phyloP scores from a whole-genome alignment of 1,140 invertebrate genomes.

The Holotrichia oblita region DNA sequence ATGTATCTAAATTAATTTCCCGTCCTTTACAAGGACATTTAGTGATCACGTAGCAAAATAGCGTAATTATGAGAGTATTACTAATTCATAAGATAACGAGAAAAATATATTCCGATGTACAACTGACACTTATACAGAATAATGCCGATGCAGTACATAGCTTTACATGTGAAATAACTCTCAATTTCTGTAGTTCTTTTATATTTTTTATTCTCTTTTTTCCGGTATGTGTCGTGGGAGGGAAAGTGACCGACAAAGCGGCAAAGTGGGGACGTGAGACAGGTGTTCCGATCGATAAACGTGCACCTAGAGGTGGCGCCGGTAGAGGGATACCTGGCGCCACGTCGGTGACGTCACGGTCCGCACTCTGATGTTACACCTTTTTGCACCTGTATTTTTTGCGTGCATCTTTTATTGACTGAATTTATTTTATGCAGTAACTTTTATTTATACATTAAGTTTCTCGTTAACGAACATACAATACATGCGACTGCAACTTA shows the following conservation, averaged over 20 bases:
- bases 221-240: slow-evolving; percentile 28
- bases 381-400: slow-evolving; percentile 48
- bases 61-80: not conserved
- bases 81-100: not conserved
- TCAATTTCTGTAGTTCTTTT: slow-evolving; percentile 27
- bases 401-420: slow-evolving; percentile 8
- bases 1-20: no score
- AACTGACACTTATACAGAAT: not conserved
- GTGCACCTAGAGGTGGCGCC: slow-evolving; percentile 55
- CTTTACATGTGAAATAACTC: slow-evolving; percentile 25
- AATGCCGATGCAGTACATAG: not conserved
- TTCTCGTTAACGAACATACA: not conserved
- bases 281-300: slow-evolving; percentile 56
- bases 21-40: no score
- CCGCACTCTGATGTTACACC: slow-evolving; percentile 49
- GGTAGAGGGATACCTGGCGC: slow-evolving; percentile 57
- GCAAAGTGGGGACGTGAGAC: slow-evolving; percentile 43
- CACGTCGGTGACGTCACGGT: slow-evolving; percentile 53
- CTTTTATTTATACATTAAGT: slow-evolving; percentile 42
- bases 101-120: not conserved
- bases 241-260: slow-evolving; percentile 28
- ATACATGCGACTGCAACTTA: no score
- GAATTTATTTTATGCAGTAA: slow-evolving; percentile 3
- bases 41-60: not conserved
- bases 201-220: slow-evolving; percentile 20